Base-by-base conservation (phyloP, 2,888 invertebrate species). In the Hyposoter didymator region DNA sequence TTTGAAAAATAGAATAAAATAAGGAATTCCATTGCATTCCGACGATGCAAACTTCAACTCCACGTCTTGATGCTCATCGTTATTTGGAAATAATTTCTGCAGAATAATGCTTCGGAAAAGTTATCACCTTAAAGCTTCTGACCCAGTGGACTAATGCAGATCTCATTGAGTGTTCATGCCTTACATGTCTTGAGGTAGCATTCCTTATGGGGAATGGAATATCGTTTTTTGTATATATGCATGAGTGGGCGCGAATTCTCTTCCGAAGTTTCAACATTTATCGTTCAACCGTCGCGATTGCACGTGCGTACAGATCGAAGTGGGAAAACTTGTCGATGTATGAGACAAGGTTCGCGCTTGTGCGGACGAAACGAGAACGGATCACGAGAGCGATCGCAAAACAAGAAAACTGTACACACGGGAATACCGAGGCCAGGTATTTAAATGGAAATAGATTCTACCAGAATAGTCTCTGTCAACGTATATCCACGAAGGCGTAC, bases 401-500 rank as follows among this genome's bases (percentile, higher is more conserved):
- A 62, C 76, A 76, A 80, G 78, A 80, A 67, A 78, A 83, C 83
- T 67, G 78, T 62, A 80, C 66, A 66, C 75, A 52, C 52, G 83
- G 75, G 74, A 85, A 87, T 81, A 83, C 83, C 81, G 70, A 76
- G 78, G 76, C 75, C 75, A 84, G 84, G 82, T 85, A 87, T 88
- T 87, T 70, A 62, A 88, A 87, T 85, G 84, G 84, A 87, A 88
- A 88, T 87, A 88, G 87, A 84, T 80, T 72, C 69, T 80, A 82
- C 85, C 78, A 80, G 83, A 85, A 88, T 85, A 87, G 82, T 76
- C 78, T 14, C 62, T 73, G 76, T 52, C 45, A 59, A n/a, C 22
- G 12, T 72, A 70, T 62, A 55, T 72, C 19, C 62, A 52, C 45
- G 64, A 17, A 67, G 14, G 22, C 32, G 39, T 64, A 59, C 70